These are phyloP conservation scores for Salvelinus alpinus DNA, from an alignment of 2,113 vertebrate genomes.

Conservation along the genomic window DNA sequence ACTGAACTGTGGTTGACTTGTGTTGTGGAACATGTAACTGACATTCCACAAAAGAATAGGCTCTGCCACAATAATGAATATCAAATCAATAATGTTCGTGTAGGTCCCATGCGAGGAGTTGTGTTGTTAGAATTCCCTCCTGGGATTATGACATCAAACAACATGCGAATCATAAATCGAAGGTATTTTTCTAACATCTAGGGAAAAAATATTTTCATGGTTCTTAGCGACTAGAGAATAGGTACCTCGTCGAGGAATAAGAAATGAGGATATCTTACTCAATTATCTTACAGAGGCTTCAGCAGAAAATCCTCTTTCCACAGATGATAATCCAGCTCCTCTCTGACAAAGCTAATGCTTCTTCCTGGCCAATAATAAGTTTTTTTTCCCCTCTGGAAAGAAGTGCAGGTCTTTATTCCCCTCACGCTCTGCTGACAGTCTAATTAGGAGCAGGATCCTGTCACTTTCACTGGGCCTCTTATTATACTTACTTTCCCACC, in stretches of 20 bases:
- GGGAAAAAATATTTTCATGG: neutral
- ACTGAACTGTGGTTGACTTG: neutral
- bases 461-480: slow-evolving; percentile 69
- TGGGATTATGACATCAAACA: neutral
- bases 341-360: slow-evolving; percentile 68
- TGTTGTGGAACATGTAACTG: neutral
- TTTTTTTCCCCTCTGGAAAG: slow-evolving; percentile 43
- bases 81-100: neutral
- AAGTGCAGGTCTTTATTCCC: slow-evolving; percentile 19
- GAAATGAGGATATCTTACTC: neutral
- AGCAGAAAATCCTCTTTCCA: neutral
- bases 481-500: slow-evolving; percentile 56
- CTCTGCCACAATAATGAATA: neutral
- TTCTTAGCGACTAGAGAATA: neutral
- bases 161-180: neutral
- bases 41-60: neutral
- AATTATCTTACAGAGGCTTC: neutral
- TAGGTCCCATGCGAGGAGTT: neutral
- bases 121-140: neutral
- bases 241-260: neutral
- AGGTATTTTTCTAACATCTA: neutral
- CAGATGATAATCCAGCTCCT: slow-evolving; percentile 3
- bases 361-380: slow-evolving; percentile 65
- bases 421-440: slow-evolving; percentile 66
- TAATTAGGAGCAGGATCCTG: slow-evolving; percentile 73